Evolutionary conservation across 2,888 invertebrate species (phyloP), one percentile per base, ranked within the genome.

Genomic region (Limnephilus marmoratus): DNA sequence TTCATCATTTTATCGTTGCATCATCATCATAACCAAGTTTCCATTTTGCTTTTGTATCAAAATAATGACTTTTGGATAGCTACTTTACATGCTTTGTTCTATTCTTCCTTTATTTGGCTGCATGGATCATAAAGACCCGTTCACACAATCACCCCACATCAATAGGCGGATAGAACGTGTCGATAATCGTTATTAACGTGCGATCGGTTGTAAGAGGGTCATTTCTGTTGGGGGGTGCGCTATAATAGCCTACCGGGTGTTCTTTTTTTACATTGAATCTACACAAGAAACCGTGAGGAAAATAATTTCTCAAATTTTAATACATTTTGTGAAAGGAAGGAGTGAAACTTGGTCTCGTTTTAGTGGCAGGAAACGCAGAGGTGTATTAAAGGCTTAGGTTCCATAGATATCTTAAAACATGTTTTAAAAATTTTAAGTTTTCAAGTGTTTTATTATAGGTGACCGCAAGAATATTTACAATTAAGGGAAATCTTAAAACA

Each of bases 161-260:
- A 90, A 90, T 90, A 81, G 82, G 90, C 31, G 82, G 90, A 82
- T 81, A 90, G 90, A 81, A 90, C 49, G 90, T 90, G 82, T 90
- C 90, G 90, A 90, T 90, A 90, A 90, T 90, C 90, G 82, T 90
- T 90, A 90, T 90, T 90, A 90, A 90, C 90, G 90, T 90, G 90
- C 82, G 81, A 90, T 90, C 49, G 34, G 49, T 45, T 82, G 53
- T 82, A 90, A 90, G 90, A 82, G 90, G 85, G 86, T 90, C 92
- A 89, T 41, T 49, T 41, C 83, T 92, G 80, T 91, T 91, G 91
- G 89, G 90, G 92, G 81, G 86, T 12, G 68, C 24, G 68, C 68
- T 68, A n/a, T 68, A 9, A 24, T 12, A 45, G n/a, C 68, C 4
- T 9, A 68, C 68, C 24, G 68, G 29, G 31, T 83, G 82, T 37